A percentile compares a stretch with the other conserved stretches of the same genome.
These are phyloP conservation scores for Polyodon spathula DNA, from an alignment of 2,113 vertebrate species.

Conservation along the genomic window DNA sequence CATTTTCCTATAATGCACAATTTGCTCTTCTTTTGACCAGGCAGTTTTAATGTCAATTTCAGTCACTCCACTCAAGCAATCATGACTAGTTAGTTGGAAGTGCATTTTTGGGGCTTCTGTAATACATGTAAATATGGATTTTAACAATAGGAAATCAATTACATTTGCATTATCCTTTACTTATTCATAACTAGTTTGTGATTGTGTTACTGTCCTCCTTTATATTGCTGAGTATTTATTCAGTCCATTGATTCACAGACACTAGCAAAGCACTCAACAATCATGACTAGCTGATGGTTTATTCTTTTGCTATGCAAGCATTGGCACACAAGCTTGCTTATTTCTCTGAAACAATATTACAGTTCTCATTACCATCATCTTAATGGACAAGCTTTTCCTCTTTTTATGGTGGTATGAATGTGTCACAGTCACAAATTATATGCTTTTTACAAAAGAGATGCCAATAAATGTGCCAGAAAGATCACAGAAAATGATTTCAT, in stretches of 20 bases:
- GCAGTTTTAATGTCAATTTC: slow-evolving; percentile 5
- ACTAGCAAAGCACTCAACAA: slow-evolving; percentile 7
- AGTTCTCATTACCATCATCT: slow-evolving; percentile 20
- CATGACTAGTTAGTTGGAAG: slow-evolving; percentile 16
- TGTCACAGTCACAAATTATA: slow-evolving; percentile 16
- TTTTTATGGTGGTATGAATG: slow-evolving; percentile 20
- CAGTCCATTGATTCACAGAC: slow-evolving; percentile 14
- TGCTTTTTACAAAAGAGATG: slow-evolving; percentile 7
- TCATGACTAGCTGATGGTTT: slow-evolving; percentile 17
- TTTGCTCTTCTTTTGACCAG: slow-evolving; percentile 3
- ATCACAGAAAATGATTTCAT: slow-evolving; percentile 8
- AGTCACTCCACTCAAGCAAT: slow-evolving; percentile 11
- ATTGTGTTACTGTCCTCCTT: slow-evolving; percentile 15
- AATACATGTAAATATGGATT: slow-evolving; percentile 20
- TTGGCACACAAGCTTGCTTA: slow-evolving; percentile 12
- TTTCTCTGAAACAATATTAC: slow-evolving; percentile 17
- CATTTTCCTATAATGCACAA: not conserved
- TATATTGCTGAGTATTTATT: slow-evolving; percentile 13
- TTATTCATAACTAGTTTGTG: slow-evolving; percentile 19
- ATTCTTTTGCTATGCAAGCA: slow-evolving; percentile 15
- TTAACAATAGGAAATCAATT: slow-evolving; percentile 26
- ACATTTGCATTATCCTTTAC: slow-evolving; percentile 26
- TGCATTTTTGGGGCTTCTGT: slow-evolving; percentile 19
- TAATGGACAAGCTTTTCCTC: slow-evolving; percentile 20
- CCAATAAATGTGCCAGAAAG: slow-evolving; percentile 15